Base-by-base conservation (phyloP, 2,113 vertebrate genomes). In the Triplophysa siluroides region DNA sequence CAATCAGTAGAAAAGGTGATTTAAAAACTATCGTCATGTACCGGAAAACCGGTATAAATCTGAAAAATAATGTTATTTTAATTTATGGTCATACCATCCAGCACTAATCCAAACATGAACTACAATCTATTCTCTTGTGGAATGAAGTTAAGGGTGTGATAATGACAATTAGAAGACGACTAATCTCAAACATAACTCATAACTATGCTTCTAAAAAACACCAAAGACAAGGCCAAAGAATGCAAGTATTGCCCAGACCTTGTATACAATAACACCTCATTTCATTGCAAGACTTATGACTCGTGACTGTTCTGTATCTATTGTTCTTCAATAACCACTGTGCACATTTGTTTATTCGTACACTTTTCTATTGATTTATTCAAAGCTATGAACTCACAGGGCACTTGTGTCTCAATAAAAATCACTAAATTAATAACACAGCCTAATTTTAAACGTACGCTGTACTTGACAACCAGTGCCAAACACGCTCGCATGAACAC, bases 391-490 rank as follows among this genome's bases (percentile, higher is more conserved):
- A 72, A 56, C 33, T 13, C 58, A 62, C 13, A 62, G 41, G 38
- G 14, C 71, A 43, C 38, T n/a, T 18, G 71, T 24, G 33, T 45
- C 54, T 63, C 60, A 76, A 60, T 2, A 50, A 23, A 64, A 76
- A 50, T 76, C 73, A 76, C 43, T 63, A 41, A 64, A 63, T 29
- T 29, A 29, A 29, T n/a, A 63, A 9, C 23, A 74, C 29, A 74
- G 14, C 23, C 38, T 43, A 33, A 1, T 18, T 74, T 14, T 62
- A 58, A 61, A 74, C 41, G 16, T 21, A 10, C 5, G 21, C 38
- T 45, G 71, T 24, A 19, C 54, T 74, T 74, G 71, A 61, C 73
- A 64, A 41, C 60, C 73, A 64, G 4, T 50, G 60, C 50, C 73
- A 76, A 33, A 61, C 24, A 29, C 13, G 11, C 24, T 58, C 19